Evolutionary conservation across 1,140 invertebrate genomes (phyloP), one percentile per base, ranked within the genome.

Genomic region (Venustaconcha ellipsiformis): DNA sequence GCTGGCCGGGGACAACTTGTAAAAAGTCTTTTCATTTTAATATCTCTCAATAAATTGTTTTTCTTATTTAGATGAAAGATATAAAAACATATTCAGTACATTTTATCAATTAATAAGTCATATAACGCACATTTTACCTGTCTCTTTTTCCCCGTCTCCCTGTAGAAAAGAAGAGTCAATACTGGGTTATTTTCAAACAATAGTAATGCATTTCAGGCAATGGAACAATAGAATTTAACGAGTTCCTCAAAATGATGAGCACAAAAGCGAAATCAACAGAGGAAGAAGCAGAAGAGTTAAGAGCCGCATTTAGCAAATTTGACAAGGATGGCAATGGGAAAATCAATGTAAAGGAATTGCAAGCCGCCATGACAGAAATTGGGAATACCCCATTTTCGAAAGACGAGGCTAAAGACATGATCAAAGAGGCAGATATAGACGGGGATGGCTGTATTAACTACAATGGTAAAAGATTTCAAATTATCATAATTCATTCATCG

Each of bases 281-380:
- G 68, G 48, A 60, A 64, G 20, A 37, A 37, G 75, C 72, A 23
- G 75, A 77, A 17, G 75, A 77, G 62, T 60, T 77, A 30, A 72
- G 56, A 4, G 69, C 68, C 37, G 75, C 75, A 14, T 77, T 77
- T 56, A 62, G 72, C 57, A 70, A 83, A 18, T 83, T 86, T 70
- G 84, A 86, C 69, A 80, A 74, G 48, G 80, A 85, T 57, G 79
- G 79, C 13, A 72, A 82, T 76, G 84, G 84, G 56, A 70, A 26
- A 59, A 81, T 84, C 18, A 73, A 70, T 37, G 67, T 59, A 4
- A 57, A 79, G 15, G 81, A 83, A 70, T 64, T 84, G 55, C 69
- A 71, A 30, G 70, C 59, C 20, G 77, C 77, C 18, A 82, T 86
- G 76, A 68, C 67, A 57, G 62, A 37, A 37, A 37, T 37, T 37